Evolutionary conservation across 2,113 vertebrate species (phyloP).

Genomic region (Rhea pennata): DNA sequence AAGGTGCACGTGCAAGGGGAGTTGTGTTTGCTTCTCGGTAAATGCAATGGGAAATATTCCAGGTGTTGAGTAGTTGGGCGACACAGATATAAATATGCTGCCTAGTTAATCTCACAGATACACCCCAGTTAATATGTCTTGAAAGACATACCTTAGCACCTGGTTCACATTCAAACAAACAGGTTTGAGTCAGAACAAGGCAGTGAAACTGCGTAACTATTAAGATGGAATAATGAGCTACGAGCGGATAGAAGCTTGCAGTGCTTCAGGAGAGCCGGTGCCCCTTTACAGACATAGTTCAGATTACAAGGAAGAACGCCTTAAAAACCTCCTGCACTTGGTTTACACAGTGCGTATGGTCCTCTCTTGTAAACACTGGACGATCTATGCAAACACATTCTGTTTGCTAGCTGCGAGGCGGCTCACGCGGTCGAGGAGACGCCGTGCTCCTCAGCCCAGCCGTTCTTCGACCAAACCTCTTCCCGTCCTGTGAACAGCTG

Average conservation of each 20-base stretch:
- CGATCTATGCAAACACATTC: background rate
- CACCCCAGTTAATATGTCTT: background rate
- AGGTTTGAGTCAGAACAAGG: background rate
- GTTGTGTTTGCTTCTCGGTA: background rate
- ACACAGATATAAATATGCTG: background rate
- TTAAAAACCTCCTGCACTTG: background rate
- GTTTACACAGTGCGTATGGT: background rate
- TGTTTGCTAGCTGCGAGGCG: background rate
- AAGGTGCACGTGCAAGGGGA: background rate
- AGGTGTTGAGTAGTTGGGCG: background rate
- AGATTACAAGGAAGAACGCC: background rate
- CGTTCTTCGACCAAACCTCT: background rate
- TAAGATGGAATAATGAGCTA: background rate
- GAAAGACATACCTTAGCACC: background rate
- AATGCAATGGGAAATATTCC: background rate
- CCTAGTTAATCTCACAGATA: background rate
- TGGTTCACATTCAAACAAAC: background rate
- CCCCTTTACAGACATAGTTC: background rate
- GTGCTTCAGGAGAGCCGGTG: background rate
- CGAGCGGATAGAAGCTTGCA: background rate
- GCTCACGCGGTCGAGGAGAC: background rate
- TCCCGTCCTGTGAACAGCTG: background rate
- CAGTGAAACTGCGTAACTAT: background rate
- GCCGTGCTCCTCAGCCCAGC: background rate
- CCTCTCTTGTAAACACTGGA: fast-evolving